Evolutionary conservation across 2,797 vertebrate genomes (phyloP), one percentile per base, ranked within the genome.

Genomic region (Xyrichtys novacula): DNA sequence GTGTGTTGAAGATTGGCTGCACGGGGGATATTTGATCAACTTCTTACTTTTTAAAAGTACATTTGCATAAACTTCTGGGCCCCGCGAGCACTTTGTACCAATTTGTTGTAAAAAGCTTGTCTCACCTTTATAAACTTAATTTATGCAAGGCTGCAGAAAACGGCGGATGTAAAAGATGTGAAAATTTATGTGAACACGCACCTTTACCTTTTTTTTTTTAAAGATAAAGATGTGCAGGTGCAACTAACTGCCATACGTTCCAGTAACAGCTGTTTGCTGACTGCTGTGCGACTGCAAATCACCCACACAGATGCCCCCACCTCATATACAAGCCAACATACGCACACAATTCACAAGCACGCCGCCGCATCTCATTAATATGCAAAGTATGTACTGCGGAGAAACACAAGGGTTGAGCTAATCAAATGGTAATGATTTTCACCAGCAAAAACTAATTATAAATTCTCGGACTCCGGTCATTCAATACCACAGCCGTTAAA

Each of bases 391-490:
- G 69, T 65, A 36, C 40, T 6, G 52, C 66, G 59, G 71, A 81
- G 73, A 87, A 89, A 85, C 78, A 84, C 67, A 39, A 44, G 58
- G 78, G 74, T 76, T 81, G 74, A 86, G 83, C 74, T 86, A 87
- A 90, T 93, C 81, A 85, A 91, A 88, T 71, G 63, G 65, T 85
- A 87, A 83, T 80, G 76, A 83, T 86, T 88, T 85, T 85, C 65
- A 70, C 57, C 46, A 32, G 80, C 78, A 81, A 86, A 86, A 90
- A 86, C 78, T 86, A 86, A 90, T 90, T 89, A 87, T 82, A 79
- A 76, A 91, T 91, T 89, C 77, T 78, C 73, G 71, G 83, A 77
- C 82, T 81, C 76, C 39, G 73, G 72, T 86, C 83, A 81, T 91
- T 89, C 81, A 85, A 88, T 91, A 88, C 81, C 80, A 62, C 28